These are phyloP conservation scores for Phenganax marumi DNA, from an alignment of 92 coral and sea anemone genomes.

Conservation along the genomic window DNA sequence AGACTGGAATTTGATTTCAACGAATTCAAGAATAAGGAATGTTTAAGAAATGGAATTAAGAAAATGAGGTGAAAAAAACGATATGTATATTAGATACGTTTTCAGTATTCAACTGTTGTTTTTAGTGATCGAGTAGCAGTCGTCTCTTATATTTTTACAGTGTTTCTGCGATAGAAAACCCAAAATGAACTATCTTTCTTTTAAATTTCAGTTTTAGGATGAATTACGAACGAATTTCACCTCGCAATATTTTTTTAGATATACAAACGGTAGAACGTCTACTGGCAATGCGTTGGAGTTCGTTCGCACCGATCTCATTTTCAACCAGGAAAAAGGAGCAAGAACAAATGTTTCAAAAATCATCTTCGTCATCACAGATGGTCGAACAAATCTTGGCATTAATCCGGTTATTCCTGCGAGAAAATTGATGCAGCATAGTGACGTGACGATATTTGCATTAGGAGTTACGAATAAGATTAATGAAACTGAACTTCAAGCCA, in stretches of 20 bases:
- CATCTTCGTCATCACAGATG: constrained; percentile 16
- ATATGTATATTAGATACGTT: not conserved
- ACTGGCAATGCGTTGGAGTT: not conserved
- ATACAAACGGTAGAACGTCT: not conserved
- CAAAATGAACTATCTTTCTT: no score
- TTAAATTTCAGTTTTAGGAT: no score
- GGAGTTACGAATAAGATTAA: constrained; percentile 11
- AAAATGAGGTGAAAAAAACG: constrained; percentile 5
- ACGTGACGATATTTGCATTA: not conserved
- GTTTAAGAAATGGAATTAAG: constrained; percentile 4
- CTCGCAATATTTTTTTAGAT: not conserved
- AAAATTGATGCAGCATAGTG: not conserved
- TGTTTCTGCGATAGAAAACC: no score
- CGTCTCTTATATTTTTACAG: no score
- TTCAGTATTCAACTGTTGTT: not conserved
- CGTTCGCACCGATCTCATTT: constrained; percentile 11
- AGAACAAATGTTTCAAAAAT: not conserved
- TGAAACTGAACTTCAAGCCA: not conserved
- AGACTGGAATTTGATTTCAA: constrained; percentile 15
- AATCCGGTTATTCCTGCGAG: not conserved
- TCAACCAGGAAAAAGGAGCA: constrained; percentile 1
- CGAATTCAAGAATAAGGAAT: not conserved
- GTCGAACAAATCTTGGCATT: constrained; percentile 6
- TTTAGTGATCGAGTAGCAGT: no score
- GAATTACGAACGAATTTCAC: not conserved